Evolutionary conservation across 2,797 vertebrate genomes (phyloP).

Genomic region (Mus caroli): DNA sequence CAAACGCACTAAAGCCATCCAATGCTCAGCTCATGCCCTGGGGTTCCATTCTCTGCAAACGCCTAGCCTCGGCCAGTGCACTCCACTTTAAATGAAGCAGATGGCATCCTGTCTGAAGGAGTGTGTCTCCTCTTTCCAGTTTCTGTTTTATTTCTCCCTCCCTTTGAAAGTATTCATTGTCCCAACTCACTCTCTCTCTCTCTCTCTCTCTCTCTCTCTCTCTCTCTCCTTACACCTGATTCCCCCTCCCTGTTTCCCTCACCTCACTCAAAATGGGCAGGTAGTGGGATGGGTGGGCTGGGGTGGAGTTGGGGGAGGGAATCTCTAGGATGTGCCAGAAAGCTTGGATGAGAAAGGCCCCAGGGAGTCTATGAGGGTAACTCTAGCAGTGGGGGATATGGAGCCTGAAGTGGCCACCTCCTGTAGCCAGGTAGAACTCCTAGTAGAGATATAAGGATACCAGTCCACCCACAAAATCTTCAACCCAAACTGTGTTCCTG

Average conservation of each 20-base stretch:
- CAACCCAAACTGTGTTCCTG: background rate
- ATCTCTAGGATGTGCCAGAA: background rate
- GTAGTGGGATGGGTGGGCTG: background rate
- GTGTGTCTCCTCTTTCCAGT: background rate
- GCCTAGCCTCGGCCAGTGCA: no score
- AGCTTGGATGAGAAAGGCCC: background rate
- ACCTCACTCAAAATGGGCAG: background rate
- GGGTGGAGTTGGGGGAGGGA: background rate
- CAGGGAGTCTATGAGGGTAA: background rate
- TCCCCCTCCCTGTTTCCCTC: background rate
- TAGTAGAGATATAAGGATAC: background rate
- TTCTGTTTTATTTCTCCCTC: slow-evolving; percentile 13
- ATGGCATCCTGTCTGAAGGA: background rate
- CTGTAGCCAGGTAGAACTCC: background rate
- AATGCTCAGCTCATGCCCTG: background rate
- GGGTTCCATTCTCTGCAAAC: background rate
- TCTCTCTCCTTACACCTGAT: background rate
- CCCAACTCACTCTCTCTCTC: background rate
- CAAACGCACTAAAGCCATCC: background rate
- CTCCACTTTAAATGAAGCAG: background rate
- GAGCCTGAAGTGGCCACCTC: background rate
- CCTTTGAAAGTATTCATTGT: slow-evolving; percentile 22
- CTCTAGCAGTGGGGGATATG: background rate
- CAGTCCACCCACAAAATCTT: background rate
- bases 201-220: no score